Evolutionary conservation across 2,113 vertebrate genomes (phyloP).

Genomic region (Bubo bubo): DNA sequence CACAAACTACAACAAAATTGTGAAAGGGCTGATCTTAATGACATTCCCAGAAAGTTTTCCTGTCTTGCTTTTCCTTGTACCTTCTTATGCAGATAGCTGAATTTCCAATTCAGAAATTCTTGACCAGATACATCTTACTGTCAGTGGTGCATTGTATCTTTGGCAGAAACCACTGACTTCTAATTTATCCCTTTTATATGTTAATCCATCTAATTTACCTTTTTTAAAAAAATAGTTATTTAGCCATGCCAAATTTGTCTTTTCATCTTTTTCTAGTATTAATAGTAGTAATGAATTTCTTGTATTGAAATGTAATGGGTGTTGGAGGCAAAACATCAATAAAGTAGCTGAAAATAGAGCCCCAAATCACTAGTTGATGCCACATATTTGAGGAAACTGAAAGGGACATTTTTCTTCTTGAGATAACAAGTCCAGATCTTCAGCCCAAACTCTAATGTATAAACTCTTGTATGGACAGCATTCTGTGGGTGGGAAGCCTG

Average conservation of each 20-base stretch:
- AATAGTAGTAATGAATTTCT: background rate
- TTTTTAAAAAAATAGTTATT: background rate
- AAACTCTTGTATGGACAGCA: background rate
- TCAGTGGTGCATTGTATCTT: background rate
- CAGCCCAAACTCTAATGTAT: background rate
- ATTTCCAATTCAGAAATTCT: background rate
- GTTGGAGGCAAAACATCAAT: background rate
- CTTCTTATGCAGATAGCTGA: background rate
- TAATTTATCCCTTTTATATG: background rate
- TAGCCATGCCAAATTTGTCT: background rate
- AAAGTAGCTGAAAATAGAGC: background rate
- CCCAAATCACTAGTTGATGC: background rate
- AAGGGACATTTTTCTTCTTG: background rate
- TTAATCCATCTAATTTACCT: background rate
- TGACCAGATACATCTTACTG: background rate
- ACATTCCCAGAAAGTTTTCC: background rate
- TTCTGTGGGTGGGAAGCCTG: background rate
- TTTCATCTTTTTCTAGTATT: background rate
- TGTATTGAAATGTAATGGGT: background rate
- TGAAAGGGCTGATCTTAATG: background rate
- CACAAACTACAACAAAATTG: background rate
- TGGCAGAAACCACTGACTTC: background rate
- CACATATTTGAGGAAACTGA: background rate
- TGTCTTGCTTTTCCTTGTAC: background rate
- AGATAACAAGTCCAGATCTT: background rate